Percentiles rank a stretch among this genome's conserved stretches.
Evolutionary conservation across 1,140 invertebrate genomes (phyloP).

Genomic region (Zaprionus camerounensis): DNA sequence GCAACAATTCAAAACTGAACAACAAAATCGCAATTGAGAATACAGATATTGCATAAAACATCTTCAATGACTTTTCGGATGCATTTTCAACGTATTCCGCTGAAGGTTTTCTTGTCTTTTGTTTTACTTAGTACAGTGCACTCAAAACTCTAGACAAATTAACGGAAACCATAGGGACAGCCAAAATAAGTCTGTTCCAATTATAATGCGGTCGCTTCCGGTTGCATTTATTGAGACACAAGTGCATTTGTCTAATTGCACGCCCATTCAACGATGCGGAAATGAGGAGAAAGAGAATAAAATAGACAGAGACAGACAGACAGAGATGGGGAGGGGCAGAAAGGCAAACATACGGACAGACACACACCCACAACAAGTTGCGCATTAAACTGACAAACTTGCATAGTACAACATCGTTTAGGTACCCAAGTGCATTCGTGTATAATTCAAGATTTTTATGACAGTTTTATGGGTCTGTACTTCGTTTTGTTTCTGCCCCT

Average conservation of each 20-base stretch:
- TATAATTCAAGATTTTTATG: constrained; percentile 40
- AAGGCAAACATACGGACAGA: not conserved
- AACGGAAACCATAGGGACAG: constrained; percentile 17
- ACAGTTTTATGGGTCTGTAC: constrained; percentile 71
- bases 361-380: constrained; percentile 33
- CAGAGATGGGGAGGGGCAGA: too few relatives aligned
- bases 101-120: constrained; percentile 25
- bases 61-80: constrained; percentile 44
- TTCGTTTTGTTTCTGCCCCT: constrained; percentile 16
- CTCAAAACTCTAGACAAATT: constrained; percentile 29
- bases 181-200: constrained; percentile 25
- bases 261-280: constrained; percentile 64
- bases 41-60: constrained; percentile 35
- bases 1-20: constrained; percentile 33
- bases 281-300: constrained; percentile 25
- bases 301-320: constrained; percentile 1
- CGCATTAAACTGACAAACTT: constrained; percentile 34
- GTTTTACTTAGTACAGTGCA: not conserved
- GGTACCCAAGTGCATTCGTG: constrained; percentile 1
- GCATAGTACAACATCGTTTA: constrained; percentile 24
- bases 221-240: constrained; percentile 33
- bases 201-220: constrained; percentile 47
- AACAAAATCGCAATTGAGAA: constrained; percentile 16
- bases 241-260: constrained; percentile 71
- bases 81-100: constrained; percentile 26